Conservation (phyloP, 2,113 vertebrate genomes). For the Oreocharis arfaki region DNA sequence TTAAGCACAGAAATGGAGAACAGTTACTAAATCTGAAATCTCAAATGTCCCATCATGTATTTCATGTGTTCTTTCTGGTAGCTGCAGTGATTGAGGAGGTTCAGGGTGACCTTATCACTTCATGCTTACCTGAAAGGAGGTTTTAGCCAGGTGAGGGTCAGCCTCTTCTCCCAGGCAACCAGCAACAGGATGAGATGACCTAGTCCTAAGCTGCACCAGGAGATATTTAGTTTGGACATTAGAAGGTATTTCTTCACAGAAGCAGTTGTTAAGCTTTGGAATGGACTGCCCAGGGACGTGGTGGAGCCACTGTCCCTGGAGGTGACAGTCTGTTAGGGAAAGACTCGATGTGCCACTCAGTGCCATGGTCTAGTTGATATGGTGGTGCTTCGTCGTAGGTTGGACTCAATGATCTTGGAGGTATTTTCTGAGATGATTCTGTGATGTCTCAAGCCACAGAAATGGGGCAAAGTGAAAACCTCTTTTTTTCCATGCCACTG, state of each 20-base stretch:
- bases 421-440: background rate
- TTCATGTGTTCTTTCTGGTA: background rate
- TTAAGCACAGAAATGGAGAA: background rate
- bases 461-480: background rate
- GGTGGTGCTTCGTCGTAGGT: too few species aligned
- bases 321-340: background rate
- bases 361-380: rapidly evolving
- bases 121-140: background rate
- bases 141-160: background rate
- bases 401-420: background rate
- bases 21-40: background rate
- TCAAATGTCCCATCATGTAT: background rate
- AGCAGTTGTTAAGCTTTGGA: background rate
- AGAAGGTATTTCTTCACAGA: background rate
- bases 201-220: background rate
- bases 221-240: background rate
- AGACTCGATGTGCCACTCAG: rapidly evolving
- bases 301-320: background rate
- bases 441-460: background rate
- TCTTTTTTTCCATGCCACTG: background rate
- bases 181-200: background rate
- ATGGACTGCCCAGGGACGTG: background rate
- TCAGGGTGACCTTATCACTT: background rate
- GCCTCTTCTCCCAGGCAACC: background rate
- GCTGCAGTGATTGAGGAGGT: background rate